Evolutionary conservation across 2,888 invertebrate genomes (phyloP), one percentile per base, ranked within the genome.

Genomic region (Cylindroiulus punctatus): DNA sequence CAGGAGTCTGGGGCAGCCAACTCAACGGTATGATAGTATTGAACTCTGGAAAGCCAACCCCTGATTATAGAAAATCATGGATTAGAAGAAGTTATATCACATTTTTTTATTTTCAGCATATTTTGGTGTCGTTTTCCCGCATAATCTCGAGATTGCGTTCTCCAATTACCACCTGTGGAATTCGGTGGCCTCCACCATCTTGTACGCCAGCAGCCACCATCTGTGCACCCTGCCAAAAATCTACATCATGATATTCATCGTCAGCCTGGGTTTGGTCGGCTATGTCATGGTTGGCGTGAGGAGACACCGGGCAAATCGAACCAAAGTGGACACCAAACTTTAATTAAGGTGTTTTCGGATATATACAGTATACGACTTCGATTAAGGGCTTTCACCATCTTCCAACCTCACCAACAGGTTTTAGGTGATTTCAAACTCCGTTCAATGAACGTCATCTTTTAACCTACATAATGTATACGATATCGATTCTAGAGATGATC

Each of bases 151-250:
- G 91, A 96, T 97, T 0, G 97, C 97, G 0, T 97, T 97, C 93
- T 96, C 96, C 87, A 97, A 97, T 92, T 97, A 94, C 91, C 93
- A 96, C 42, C 93, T 97, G 8, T 97, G 97, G 97, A 96, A 97
- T 91, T 96, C 96, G 86, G 94, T 95, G 4, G 97, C 97, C 8
- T 32, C 57, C 4, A 85, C 65, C n/a, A 57, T 52, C 3, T n/a
- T 40, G 32, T 85, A 85, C 85, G 26, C 26, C n/a, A 8, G 2
- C 3, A 85, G 85, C 57, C 36, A 85, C 57, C 19, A 57, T 14
- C 17, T 65, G 22, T 85, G 85, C 57, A 85, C 85, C 5, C 4
- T 26, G 22, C 47, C 65, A n/a, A 85, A 85, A 32, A 26, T 85
- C 30, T 82, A 82, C 32, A 32, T 82, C 83, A 82, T 82, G 83